Percentiles rank a stretch among this genome's conserved stretches.
These are phyloP conservation scores for Perdita meconis DNA, from an alignment of 2,888 invertebrate species.

Conservation along the genomic window DNA sequence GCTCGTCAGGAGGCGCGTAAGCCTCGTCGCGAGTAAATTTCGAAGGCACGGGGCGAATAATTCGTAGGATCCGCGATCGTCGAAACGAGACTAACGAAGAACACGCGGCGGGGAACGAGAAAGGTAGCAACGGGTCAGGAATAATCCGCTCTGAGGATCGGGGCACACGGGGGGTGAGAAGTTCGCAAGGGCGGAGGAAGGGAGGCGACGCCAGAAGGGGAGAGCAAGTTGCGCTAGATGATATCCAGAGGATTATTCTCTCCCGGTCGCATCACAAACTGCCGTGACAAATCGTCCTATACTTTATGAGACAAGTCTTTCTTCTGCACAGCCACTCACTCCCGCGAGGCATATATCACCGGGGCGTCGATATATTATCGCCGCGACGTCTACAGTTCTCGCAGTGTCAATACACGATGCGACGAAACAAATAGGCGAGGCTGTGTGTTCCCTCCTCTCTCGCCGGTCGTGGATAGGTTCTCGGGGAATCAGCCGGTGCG, in stretches of 20 bases:
- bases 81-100: constrained; percentile 70
- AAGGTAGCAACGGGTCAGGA: constrained; percentile 62
- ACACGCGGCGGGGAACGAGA: constrained; percentile 50
- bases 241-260: constrained; percentile 81
- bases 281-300: constrained; percentile 82
- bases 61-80: constrained; percentile 58
- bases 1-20: constrained; percentile 9
- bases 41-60: constrained; percentile 37
- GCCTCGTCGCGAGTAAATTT: constrained; percentile 30
- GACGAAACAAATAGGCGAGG: constrained; percentile 72
- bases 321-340: constrained; percentile 76
- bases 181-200: constrained; percentile 44
- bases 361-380: constrained; percentile 77
- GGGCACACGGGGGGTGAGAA: constrained; percentile 51
- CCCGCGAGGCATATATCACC: constrained; percentile 78
- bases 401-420: constrained; percentile 73
- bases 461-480: constrained; percentile 12
- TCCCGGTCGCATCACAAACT: constrained; percentile 81
- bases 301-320: constrained; percentile 82
- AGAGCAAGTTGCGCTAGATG: constrained; percentile 71
- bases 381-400: constrained; percentile 71
- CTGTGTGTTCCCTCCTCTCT: not conserved
- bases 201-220: constrained; percentile 28
- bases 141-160: constrained; percentile 71
- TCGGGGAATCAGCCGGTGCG: constrained; percentile 46